phyloP scores from a whole-genome alignment of 2,888 invertebrate species.

The Strigamia crassipes region DNA sequence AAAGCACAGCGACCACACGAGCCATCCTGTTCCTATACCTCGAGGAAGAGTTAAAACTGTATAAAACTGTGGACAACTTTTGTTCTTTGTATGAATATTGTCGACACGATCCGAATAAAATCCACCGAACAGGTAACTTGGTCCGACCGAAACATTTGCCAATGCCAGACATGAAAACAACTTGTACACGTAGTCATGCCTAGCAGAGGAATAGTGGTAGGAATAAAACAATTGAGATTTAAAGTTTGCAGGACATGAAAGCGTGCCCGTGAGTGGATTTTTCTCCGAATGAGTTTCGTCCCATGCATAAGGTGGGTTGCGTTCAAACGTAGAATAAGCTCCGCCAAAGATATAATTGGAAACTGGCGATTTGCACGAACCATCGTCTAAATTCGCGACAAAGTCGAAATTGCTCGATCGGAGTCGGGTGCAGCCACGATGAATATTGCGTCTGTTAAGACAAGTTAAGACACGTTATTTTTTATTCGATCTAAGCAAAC shows the following conservation, averaged over 20 bases:
- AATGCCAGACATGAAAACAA: not conserved
- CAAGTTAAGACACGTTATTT: not conserved
- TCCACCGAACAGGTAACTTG: not conserved
- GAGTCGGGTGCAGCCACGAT: not conserved
- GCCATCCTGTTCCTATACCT: not conserved
- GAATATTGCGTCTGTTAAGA: not conserved
- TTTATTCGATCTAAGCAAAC: not conserved
- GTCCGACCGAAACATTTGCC: not conserved
- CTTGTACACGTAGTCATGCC: not conserved
- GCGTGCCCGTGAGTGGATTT: not conserved
- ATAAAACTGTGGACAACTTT: too few species aligned
- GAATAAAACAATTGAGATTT: not conserved
- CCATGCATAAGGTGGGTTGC: not conserved
- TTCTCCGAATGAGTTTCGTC: not conserved
- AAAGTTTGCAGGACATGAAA: not conserved
- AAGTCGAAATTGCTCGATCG: not conserved
- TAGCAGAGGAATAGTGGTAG: not conserved
- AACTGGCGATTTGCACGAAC: not conserved
- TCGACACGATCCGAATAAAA: not conserved
- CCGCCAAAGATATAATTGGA: not conserved
- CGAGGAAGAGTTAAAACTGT: not conserved
- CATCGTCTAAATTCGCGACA: too few species aligned
- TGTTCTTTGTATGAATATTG: not conserved
- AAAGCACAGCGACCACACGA: not conserved
- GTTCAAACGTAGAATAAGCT: not conserved